These are phyloP conservation scores for Delphinapterus leucas DNA, from an alignment of 2,113 vertebrate genomes.

Conservation along the genomic window DNA sequence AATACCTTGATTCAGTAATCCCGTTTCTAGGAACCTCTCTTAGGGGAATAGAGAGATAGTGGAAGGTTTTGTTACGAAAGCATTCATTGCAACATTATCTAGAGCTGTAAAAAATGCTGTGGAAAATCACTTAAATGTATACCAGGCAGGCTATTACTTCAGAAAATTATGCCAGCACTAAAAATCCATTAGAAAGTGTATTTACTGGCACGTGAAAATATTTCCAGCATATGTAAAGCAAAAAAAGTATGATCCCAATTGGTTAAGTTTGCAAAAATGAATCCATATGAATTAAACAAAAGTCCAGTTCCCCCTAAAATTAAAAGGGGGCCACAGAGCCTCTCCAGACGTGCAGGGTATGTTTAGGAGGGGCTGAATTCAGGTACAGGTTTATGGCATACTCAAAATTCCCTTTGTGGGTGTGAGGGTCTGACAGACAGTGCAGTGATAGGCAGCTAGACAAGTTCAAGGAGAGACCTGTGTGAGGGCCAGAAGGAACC, in stretches of 20 bases:
- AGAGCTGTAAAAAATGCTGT: not conserved
- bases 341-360: not conserved
- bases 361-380: not conserved
- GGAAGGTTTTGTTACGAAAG: not conserved
- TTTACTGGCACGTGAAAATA: not conserved
- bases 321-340: not conserved
- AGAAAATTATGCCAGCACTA: not conserved
- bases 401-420: not conserved
- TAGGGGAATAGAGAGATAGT: not conserved
- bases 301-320: not conserved
- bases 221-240: not conserved
- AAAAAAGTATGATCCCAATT: not conserved
- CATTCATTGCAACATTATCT: not conserved
- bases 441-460: not conserved
- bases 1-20: not conserved
- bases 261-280: conserved; percentile 33
- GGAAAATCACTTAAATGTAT: not conserved
- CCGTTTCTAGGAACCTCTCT: not conserved
- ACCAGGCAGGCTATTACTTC: not conserved
- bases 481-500: not conserved
- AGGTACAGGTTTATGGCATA: not conserved
- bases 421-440: not conserved
- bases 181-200: not conserved
- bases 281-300: not conserved
- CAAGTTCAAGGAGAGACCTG: not conserved